phyloP scores from a whole-genome alignment of 2,797 vertebrate species.

The Simalia tracyae region DNA sequence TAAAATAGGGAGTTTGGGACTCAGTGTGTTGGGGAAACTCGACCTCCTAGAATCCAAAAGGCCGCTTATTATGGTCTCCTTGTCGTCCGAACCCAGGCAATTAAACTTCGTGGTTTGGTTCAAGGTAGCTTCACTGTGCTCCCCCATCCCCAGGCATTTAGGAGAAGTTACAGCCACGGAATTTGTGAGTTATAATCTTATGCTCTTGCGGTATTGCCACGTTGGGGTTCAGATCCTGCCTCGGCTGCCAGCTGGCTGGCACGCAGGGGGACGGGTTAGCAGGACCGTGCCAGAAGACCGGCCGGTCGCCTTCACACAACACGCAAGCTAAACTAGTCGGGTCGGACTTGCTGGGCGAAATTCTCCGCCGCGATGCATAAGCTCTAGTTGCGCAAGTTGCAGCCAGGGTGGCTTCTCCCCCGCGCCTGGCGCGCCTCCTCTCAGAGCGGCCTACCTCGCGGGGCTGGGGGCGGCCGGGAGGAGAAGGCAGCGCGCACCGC shows the following conservation, averaged over 20 bases:
- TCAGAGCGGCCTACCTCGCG: background rate
- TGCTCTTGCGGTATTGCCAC: background rate
- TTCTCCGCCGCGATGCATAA: background rate
- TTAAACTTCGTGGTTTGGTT: background rate
- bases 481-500: background rate
- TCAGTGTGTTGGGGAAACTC: background rate
- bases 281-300: background rate
- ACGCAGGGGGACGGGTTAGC: rapidly evolving
- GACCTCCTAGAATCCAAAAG: background rate
- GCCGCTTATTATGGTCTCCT: background rate
- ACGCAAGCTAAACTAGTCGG: background rate
- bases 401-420: no score
- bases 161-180: background rate
- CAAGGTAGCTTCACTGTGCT: background rate
- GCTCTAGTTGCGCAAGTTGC: no score
- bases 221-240: background rate
- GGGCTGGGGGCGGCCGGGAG: background rate
- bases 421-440: no score
- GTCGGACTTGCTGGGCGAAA: background rate
- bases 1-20: background rate
- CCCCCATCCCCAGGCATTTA: background rate
- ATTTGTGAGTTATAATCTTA: background rate
- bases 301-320: background rate
- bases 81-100: background rate
- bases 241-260: background rate